phyloP scores from a whole-genome alignment of 1,140 invertebrate genomes.

The Cepaea nemoralis region DNA sequence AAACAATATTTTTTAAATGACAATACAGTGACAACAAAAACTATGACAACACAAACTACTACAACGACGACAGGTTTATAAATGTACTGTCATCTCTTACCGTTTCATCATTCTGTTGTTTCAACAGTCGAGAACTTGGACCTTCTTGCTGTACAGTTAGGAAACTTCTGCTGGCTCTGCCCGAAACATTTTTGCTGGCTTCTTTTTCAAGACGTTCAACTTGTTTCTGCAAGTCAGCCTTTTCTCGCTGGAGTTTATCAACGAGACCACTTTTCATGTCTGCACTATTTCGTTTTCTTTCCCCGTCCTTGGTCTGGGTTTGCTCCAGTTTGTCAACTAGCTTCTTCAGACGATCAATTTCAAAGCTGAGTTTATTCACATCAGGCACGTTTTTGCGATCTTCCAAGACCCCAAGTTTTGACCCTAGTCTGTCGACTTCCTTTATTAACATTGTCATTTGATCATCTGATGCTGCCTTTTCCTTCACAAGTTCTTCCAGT shows the following conservation, averaged over 20 bases:
- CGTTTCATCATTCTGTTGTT: conserved; percentile 42
- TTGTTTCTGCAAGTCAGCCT: conserved; percentile 43
- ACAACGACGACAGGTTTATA: no score
- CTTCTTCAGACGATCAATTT: conserved; percentile 34
- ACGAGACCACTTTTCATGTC: conserved; percentile 38
- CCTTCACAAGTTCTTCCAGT: conserved; percentile 17
- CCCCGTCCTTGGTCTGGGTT: conserved; percentile 34
- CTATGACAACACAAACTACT: no score
- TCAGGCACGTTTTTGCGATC: neutral
- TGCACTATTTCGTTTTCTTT: conserved; percentile 15
- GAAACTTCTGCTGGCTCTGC: conserved; percentile 8
- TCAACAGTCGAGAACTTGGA: neutral
- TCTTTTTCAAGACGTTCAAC: conserved; percentile 44
- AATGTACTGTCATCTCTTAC: no score
- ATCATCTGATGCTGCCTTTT: neutral
- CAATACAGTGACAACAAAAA: no score
- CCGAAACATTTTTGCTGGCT: conserved; percentile 7
- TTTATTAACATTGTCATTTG: conserved; percentile 20
- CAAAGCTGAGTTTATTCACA: conserved; percentile 5
- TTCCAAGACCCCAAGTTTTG: neutral
- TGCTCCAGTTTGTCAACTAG: conserved; percentile 39
- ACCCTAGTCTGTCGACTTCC: conserved; percentile 21
- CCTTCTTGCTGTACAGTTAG: conserved; percentile 31
- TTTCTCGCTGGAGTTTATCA: conserved; percentile 47
- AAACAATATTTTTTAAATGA: no score